Evolutionary conservation across 1,140 invertebrate genomes (phyloP).

Genomic region (Papilio polyxenes): DNA sequence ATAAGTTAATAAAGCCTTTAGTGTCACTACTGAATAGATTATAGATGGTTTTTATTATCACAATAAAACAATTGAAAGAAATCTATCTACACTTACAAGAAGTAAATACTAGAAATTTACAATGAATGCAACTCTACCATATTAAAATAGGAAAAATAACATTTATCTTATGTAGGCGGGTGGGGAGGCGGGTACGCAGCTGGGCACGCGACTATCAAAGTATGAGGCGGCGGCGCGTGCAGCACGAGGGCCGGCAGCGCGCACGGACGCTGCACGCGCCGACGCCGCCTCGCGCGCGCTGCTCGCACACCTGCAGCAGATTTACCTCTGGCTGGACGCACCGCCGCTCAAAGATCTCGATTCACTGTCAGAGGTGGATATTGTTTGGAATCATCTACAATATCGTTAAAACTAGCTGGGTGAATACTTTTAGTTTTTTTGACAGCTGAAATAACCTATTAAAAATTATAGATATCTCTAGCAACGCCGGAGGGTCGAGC

Average conservation of each 20-base stretch:
- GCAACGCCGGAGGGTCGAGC: conserved; percentile 87
- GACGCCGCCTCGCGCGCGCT: conserved; percentile 57
- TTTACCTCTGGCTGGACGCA: conserved; percentile 61
- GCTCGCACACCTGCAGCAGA: conserved; percentile 52
- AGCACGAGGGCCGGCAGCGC: conserved; percentile 54
- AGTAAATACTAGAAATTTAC: no score
- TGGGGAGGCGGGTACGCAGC: conserved; percentile 46
- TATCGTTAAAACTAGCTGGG: no score
- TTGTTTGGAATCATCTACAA: conserved; percentile 38
- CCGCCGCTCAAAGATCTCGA: conserved; percentile 60
- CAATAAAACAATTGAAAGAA: no score
- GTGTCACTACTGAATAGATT: no score
- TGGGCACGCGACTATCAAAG: conserved; percentile 48
- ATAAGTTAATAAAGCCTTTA: neutral
- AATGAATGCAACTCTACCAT: no score
- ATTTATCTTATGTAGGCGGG: conserved; percentile 33
- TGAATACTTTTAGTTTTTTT: neutral
- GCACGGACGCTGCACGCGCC: conserved; percentile 59
- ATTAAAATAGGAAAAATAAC: no score
- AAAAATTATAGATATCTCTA: conserved; percentile 69
- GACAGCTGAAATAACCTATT: neutral
- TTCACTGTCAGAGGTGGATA: conserved; percentile 55
- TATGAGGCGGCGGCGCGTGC: conserved; percentile 52
- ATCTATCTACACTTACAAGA: no score
- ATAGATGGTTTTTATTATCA: no score